Conservation (phyloP, 1,140 invertebrate genomes). For the Rhopalosiphum maidis region DNA sequence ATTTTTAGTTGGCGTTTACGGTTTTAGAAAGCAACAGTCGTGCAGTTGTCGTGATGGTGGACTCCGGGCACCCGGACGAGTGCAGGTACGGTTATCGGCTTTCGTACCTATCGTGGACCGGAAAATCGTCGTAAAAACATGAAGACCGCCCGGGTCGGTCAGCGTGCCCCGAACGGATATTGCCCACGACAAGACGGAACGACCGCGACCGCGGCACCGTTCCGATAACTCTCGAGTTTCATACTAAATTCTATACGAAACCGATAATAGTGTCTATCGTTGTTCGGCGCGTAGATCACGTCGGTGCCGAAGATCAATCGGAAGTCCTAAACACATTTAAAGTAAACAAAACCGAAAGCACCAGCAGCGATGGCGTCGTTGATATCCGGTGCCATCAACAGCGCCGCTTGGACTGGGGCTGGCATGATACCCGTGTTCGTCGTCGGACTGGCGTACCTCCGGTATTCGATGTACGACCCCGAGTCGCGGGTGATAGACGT, state of each 20-base stretch:
- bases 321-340: not conserved
- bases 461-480: conserved; percentile 81
- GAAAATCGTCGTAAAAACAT: not conserved
- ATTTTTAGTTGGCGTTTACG: conserved; percentile 9
- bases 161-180: not conserved
- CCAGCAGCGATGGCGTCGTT: conserved; percentile 27
- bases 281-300: not conserved
- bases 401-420: conserved; percentile 66
- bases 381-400: conserved; percentile 56
- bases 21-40: conserved; percentile 9
- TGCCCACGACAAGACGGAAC: not conserved
- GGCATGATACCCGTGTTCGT: conserved; percentile 80
- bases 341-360: not conserved
- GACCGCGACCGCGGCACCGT: not conserved
- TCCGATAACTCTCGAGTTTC: not conserved
- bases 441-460: conserved; percentile 79
- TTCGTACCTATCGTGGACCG: not conserved
- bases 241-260: not conserved
- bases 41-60: not conserved
- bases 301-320: not conserved
- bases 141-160: not conserved
- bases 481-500: conserved; percentile 78
- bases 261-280: not conserved
- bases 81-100: not conserved
- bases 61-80: not conserved